Evolutionary conservation across 2,113 vertebrate genomes (phyloP).

Genomic region (Narcine bancroftii): DNA sequence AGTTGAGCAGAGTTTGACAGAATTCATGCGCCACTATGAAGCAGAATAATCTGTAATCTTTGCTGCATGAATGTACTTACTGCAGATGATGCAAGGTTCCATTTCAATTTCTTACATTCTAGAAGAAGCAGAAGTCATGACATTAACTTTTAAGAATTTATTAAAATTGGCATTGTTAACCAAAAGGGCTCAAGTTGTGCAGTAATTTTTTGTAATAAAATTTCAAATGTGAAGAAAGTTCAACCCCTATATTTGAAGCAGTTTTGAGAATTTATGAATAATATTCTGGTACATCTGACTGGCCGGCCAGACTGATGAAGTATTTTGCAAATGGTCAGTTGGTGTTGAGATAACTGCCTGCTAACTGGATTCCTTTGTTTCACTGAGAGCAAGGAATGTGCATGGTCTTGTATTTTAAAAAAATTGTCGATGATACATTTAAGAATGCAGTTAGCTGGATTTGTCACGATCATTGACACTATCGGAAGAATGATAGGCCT

Average conservation of each 20-base stretch:
- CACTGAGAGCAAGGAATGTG: too few species aligned
- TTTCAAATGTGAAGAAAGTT: not conserved
- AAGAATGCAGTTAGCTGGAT: too few species aligned
- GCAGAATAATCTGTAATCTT: not conserved
- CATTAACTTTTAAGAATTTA: slow-evolving; percentile 5
- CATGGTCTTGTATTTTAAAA: too few species aligned
- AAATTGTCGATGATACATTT: too few species aligned
- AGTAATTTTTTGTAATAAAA: not conserved
- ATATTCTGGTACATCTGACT: not conserved
- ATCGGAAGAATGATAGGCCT: too few species aligned
- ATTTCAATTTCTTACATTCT: not conserved
- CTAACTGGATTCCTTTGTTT: too few species aligned
- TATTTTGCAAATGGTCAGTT: too few species aligned
- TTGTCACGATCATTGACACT: too few species aligned
- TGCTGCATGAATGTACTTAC: not conserved
- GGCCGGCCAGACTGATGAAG: too few species aligned
- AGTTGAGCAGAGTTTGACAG: not conserved
- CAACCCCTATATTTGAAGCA: not conserved
- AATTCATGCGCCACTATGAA: not conserved
- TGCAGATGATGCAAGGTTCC: not conserved
- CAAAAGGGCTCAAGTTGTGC: not conserved
- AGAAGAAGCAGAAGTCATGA: not conserved
- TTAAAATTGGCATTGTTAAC: not conserved
- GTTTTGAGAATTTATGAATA: not conserved
- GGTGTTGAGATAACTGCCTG: too few species aligned